A percentile compares a stretch with the other conserved stretches of the same genome.
These are phyloP conservation scores for Elegia similella DNA, from an alignment of 2,888 invertebrate species.

Conservation along the genomic window DNA sequence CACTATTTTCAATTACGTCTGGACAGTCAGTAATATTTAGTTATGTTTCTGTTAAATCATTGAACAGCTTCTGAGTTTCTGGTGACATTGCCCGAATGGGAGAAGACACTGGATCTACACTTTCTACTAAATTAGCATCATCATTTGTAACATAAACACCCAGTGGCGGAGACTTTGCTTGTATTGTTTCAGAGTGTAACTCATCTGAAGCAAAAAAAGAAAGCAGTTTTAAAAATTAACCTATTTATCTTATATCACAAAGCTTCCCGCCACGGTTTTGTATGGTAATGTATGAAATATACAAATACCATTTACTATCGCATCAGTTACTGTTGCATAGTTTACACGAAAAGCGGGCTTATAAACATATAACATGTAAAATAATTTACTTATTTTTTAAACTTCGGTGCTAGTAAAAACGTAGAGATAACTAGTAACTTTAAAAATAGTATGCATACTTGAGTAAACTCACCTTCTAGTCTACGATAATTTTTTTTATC, in stretches of 20 bases:
- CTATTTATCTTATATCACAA: no score
- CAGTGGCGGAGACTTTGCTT: not conserved
- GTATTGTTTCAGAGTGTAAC: not conserved
- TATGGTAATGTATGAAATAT: not conserved
- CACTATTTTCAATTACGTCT: slow-evolving; percentile 9
- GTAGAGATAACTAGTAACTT: not conserved
- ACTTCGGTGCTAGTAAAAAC: not conserved
- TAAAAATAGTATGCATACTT: not conserved
- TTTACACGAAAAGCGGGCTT: not conserved
- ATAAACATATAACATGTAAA: no score
- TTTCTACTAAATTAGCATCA: not conserved
- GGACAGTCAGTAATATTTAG: not conserved
- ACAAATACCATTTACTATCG: not conserved
- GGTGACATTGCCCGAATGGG: not conserved
- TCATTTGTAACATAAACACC: not conserved
- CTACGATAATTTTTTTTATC: not conserved
- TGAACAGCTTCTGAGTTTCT: slow-evolving; percentile 1
- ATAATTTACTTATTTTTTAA: not conserved
- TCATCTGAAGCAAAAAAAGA: slow-evolving; percentile 2
- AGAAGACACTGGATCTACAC: not conserved
- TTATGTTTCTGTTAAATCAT: slow-evolving; percentile 1
- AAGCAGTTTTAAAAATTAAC: not conserved
- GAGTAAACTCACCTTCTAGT: not conserved
- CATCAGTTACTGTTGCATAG: not conserved
- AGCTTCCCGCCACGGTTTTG: not conserved